Conservation (phyloP, 2,888 invertebrate species). For the Drosophila quasianomalipes region DNA sequence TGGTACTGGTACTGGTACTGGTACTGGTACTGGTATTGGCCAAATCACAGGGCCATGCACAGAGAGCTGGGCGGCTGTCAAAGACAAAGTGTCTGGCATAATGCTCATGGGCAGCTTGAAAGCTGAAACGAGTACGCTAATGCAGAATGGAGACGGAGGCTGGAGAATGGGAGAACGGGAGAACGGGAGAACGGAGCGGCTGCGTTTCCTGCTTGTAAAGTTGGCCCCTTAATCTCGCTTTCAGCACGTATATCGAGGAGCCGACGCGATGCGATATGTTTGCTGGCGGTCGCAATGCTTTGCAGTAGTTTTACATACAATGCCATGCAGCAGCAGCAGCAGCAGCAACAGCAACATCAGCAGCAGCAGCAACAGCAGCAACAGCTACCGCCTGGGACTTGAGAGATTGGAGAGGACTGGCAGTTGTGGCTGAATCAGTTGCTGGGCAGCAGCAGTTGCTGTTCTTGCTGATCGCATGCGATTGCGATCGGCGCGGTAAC, state of each 20-base stretch:
- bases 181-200: conserved; percentile 13
- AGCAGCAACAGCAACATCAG: background rate
- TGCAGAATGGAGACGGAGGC: conserved; percentile 11
- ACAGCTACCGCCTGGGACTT: conserved; percentile 1
- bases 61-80: conserved; percentile 56
- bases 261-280: conserved; percentile 45
- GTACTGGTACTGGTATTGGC: background rate
- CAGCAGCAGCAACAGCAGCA: conserved; percentile 24
- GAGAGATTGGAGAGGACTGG: conserved; percentile 10
- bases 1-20: background rate
- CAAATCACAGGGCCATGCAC: background rate
- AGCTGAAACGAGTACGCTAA: conserved; percentile 66
- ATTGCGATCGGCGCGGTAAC: conserved; percentile 81
- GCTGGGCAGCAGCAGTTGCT: conserved; percentile 12
- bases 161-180: background rate
- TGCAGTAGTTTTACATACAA: conserved; percentile 78
- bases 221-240: conserved; percentile 73
- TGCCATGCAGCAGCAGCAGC: conserved; percentile 63
- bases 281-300: conserved; percentile 62
- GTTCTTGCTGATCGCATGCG: conserved; percentile 74
- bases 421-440: conserved; percentile 1
- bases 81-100: conserved; percentile 79
- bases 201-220: conserved; percentile 77
- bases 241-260: conserved; percentile 69
- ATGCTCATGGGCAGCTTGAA: conserved; percentile 75